Base-by-base conservation (phyloP, 2,888 invertebrate genomes). In the Antitype chi region DNA sequence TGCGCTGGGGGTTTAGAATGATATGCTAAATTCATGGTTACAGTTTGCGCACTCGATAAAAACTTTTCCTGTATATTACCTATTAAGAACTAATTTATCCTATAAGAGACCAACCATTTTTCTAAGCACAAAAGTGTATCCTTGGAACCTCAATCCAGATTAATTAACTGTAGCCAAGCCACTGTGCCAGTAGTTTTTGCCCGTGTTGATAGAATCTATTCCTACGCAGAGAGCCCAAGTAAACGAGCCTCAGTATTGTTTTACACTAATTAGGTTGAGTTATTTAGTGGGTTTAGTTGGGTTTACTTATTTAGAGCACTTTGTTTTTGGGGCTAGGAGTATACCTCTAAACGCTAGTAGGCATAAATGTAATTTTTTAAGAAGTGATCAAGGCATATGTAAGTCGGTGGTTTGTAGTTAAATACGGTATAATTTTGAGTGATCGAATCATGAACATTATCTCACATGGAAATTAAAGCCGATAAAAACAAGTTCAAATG, bases 211-310 rank as follows among this genome's bases (percentile, higher is more conserved):
- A 75, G 75, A 82, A 85, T 82, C 86, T 85, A 85, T 85, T 79
- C 79, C 80, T 73, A 74, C 74, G 53, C 70, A 49, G 69, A 70
- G 23, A 69, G n/a, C 75, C 76, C 82, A 75, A 81, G 79, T 63
- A 85, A 87, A 85, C 74, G 68, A 82, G 59, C 85, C 82, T 66
- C 60, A 25, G 76, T 82, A 82, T 85, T 87, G 87, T 82, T 79
- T 66, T 71, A 87, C 69, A 87, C 87, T 82, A 85, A 85, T 87
- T 82, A 85, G 70, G 52, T 75, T 76, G 79, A 87, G 76, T 87
- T 82, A 85, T 82, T 82, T 82, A 81, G 82, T 70, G 67, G 82
- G 60, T 82, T 76, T 71, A 76, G 62, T 73, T 66, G 13, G 32
- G 81, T 78, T 85, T 78, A 74, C 60, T 87, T 73, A 78, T 78